Percentiles rank a stretch among this genome's conserved stretches.
Evolutionary conservation across 2,113 vertebrate species (phyloP).

Genomic region (Thamnophis sirtalis): DNA sequence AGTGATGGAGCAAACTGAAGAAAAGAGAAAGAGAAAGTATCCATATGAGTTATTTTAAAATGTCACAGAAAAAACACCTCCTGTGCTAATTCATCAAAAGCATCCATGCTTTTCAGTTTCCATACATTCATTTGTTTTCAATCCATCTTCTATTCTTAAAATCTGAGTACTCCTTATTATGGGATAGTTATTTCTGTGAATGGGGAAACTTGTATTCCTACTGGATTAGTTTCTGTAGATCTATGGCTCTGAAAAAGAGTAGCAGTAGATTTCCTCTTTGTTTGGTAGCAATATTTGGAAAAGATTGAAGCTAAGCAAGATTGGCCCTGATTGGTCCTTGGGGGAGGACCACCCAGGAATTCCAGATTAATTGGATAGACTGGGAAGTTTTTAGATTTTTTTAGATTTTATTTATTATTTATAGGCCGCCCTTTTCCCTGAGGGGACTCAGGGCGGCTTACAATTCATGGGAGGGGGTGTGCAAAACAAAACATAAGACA

Average conservation of each 20-base stretch:
- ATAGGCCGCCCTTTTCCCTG: too few species aligned
- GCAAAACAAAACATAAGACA: too few species aligned
- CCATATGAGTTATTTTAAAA: background rate
- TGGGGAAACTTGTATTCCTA: background rate
- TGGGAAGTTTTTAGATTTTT: too few species aligned
- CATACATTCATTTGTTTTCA: background rate
- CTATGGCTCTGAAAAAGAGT: background rate
- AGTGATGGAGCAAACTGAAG: background rate
- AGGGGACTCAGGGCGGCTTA: too few species aligned
- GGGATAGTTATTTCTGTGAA: background rate
- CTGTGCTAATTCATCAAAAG: background rate
- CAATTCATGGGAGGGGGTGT: too few species aligned
- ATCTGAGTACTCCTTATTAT: background rate
- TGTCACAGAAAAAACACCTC: background rate
- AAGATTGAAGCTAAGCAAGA: background rate
- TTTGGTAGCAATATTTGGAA: background rate
- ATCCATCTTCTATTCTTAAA: background rate
- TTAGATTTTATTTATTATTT: too few species aligned
- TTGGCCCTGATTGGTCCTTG: background rate
- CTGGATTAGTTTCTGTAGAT: background rate
- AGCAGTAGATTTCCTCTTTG: background rate
- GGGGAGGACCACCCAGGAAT: background rate
- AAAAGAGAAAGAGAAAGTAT: background rate
- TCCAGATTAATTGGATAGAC: background rate
- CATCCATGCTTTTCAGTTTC: background rate